Evolutionary conservation across 2,113 vertebrate genomes (phyloP).

Genomic region (Pipa parva): DNA sequence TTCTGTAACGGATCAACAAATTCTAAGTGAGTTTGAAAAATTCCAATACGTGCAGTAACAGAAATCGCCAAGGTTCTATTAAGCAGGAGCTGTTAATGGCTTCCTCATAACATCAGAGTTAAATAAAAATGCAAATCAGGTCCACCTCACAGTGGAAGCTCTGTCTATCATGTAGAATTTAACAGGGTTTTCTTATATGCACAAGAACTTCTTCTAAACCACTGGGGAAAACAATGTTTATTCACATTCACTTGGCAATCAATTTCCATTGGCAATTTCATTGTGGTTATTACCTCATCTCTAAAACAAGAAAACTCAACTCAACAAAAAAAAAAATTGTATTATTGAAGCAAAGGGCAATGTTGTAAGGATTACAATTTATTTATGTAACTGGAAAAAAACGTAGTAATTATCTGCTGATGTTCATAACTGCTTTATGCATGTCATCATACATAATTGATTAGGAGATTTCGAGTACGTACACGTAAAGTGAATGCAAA

Average conservation of each 20-base stretch:
- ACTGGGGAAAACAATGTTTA: constrained; percentile 19
- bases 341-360: no score
- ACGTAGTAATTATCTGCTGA: no score
- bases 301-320: constrained; percentile 13
- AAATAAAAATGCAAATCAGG: constrained; percentile 32
- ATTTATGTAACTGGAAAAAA: neutral
- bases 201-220: neutral
- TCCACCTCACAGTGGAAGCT: neutral
- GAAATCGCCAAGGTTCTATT: constrained; percentile 5
- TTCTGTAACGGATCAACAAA: neutral
- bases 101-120: neutral
- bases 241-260: constrained; percentile 25
- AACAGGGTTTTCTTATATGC: constrained; percentile 1
- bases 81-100: constrained; percentile 12
- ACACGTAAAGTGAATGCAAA: no score
- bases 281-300: constrained; percentile 30
- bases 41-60: neutral
- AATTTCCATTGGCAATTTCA: constrained; percentile 18
- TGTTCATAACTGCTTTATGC: no score
- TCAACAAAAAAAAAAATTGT: no score
- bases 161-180: constrained; percentile 13
- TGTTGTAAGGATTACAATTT: neutral
- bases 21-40: neutral
- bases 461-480: no score
- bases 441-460: no score